Conservation (phyloP, 2,113 vertebrate species). For the Origma solitaria region DNA sequence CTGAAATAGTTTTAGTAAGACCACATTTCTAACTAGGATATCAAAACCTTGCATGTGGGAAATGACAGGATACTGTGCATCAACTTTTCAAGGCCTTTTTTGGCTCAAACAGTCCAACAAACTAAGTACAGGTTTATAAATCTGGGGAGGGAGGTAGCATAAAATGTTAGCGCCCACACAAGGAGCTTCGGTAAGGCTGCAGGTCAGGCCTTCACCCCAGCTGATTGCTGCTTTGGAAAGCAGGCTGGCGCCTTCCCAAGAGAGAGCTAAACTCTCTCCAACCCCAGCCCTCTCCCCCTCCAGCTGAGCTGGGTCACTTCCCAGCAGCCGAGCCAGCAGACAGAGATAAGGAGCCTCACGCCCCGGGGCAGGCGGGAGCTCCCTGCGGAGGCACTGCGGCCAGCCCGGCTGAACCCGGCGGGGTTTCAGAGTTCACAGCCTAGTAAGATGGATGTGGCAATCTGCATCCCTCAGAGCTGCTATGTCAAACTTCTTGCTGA, state of each 20-base stretch:
- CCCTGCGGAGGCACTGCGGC: not conserved
- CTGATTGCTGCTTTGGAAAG: not conserved
- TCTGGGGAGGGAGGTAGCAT: not conserved
- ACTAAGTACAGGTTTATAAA: not conserved
- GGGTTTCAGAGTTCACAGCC: conserved; percentile 28
- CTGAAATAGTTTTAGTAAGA: not conserved
- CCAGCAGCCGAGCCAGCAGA: not conserved
- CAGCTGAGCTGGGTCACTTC: not conserved
- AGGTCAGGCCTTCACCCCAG: not conserved
- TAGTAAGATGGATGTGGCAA: conserved; percentile 33
- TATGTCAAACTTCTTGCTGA: conserved; percentile 42
- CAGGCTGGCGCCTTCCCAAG: conserved; percentile 2
- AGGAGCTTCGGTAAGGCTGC: not conserved
- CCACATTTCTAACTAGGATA: not conserved
- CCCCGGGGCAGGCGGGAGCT: not conserved
- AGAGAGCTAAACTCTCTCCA: conserved; percentile 23
- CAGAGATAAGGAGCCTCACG: not conserved
- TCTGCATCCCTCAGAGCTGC: not conserved
- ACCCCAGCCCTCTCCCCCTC: not conserved
- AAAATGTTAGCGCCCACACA: conserved; percentile 12
- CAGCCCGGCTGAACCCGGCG: not conserved
- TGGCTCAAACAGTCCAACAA: not conserved
- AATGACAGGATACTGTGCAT: not conserved
- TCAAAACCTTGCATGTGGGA: not conserved
- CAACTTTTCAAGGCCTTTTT: not conserved